Percentiles rank a stretch among this genome's conserved stretches.
These are phyloP conservation scores for Noturus placidus DNA, from an alignment of 2,113 vertebrate genomes.

Conservation along the genomic window DNA sequence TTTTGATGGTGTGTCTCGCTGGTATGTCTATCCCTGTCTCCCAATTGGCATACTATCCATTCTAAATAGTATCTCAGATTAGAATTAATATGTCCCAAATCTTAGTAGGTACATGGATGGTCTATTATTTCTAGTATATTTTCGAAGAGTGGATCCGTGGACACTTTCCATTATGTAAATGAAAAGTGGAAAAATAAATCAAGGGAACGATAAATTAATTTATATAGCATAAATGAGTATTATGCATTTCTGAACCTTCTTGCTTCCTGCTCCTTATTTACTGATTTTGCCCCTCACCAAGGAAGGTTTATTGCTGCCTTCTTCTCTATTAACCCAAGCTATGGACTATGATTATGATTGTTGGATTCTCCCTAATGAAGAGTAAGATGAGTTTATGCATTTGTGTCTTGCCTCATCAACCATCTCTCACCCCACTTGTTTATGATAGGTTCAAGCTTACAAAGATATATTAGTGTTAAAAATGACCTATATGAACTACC, in stretches of 20 bases:
- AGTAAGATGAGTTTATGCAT: neutral
- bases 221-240: neutral
- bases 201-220: too few species aligned
- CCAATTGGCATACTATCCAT: too few species aligned
- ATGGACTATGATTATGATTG: neutral
- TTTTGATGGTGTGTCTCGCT: neutral
- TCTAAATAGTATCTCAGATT: too few species aligned
- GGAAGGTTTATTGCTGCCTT: neutral
- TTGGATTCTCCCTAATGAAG: neutral
- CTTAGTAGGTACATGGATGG: too few species aligned
- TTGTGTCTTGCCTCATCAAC: slow-evolving; percentile 10
- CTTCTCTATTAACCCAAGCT: neutral
- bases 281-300: neutral
- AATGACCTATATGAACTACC: neutral
- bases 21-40: neutral
- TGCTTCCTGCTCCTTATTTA: neutral
- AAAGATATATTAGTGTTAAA: neutral
- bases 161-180: too few species aligned
- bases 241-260: neutral
- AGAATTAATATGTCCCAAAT: too few species aligned
- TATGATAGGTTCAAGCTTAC: neutral
- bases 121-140: too few species aligned
- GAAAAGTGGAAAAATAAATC: too few species aligned
- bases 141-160: too few species aligned
- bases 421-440: neutral